Conservation (phyloP, 2,113 vertebrate species). For the Corynorhinus townsendii region DNA sequence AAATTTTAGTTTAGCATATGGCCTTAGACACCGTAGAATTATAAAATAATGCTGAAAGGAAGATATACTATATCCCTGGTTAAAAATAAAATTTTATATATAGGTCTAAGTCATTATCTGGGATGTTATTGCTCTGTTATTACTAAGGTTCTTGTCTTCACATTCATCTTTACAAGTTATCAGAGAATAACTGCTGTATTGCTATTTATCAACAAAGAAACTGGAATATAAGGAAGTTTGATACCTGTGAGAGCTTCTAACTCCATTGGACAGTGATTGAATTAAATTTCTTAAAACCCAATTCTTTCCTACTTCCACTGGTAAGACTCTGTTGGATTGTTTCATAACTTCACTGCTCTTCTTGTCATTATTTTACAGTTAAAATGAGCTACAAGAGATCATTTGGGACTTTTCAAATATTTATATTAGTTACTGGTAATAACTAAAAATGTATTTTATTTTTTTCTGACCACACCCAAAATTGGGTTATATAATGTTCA, state of each 20-base stretch:
- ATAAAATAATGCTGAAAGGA: slow-evolving; percentile 6
- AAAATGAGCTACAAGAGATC: not conserved
- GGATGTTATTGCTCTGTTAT: not conserved
- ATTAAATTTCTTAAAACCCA: not conserved
- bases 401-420: not conserved
- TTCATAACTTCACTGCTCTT: not conserved
- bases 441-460: not conserved
- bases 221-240: not conserved
- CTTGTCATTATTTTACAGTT: not conserved
- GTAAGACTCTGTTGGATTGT: not conserved
- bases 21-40: slow-evolving; percentile 24
- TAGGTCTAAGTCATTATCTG: not conserved
- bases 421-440: not conserved
- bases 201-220: not conserved
- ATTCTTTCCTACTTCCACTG: not conserved
- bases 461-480: not conserved
- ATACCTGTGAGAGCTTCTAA: not conserved
- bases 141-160: not conserved
- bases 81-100: slow-evolving; percentile 15
- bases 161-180: not conserved
- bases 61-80: not conserved
- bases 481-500: not conserved
- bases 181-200: not conserved
- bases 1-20: slow-evolving; percentile 11
- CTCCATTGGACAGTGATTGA: not conserved